Evolutionary conservation across 1,140 invertebrate species (phyloP), one percentile per base, ranked within the genome.

Genomic region (Anagrus nilaparvatae): DNA sequence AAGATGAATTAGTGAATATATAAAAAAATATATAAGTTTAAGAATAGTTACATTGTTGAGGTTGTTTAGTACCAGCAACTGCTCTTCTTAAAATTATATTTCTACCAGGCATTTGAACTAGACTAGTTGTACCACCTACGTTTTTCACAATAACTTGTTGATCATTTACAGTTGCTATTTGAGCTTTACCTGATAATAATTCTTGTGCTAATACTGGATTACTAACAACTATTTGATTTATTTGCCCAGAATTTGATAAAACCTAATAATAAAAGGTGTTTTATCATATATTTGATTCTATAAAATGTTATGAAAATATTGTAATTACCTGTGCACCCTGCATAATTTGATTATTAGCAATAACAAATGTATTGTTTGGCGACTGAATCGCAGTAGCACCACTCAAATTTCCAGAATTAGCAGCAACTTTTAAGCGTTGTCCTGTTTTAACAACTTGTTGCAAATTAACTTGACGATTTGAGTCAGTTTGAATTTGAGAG

Each of bases 101-200:
- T n/a, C n/a, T n/a, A 28, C 60, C 59, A 38, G n/a, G 60, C 56
- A 40, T 59, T n/a, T 67, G 0, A 51, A 20, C 0, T 63, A 61
- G 48, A 66, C 67, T 5, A 67, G 32, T 33, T 67, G 65, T 6
- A 67, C 59, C 25, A 84, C 81, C 81, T 9, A 81, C 60, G 17
- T 65, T 65, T 36, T 82, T 69, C 19, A 89, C 83, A 6, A 81
- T 59, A 12, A 89, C 83, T 62, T 88, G 85, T 49, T 89, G 86
- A 0, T 85, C 85, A 53, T 83, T 81, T 6, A 87, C 78, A 5
- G 82, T 85, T 3, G 84, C 82, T n/a, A 89, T 63, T 54, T 87
- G 82, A 3, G 86, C 75, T 59, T 85, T 86, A 7, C 83, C 84
- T 17, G 78, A 72, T 1, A 81, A 81, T 27, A 87, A 68, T 54